Conservation (phyloP, 2,888 invertebrate genomes). For the Microchrysa polita region DNA sequence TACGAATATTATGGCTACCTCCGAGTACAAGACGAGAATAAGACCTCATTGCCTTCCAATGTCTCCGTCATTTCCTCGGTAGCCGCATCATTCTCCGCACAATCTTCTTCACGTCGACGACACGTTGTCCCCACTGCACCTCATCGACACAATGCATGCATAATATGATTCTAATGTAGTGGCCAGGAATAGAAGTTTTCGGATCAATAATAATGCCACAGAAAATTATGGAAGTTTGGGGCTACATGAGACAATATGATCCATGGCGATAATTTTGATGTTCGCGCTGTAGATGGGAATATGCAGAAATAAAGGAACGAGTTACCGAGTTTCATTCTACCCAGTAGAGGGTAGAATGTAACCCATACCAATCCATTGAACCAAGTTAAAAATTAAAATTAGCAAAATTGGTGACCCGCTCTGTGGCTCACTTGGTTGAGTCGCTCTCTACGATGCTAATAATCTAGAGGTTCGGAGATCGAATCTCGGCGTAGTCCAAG, state of each 20-base stretch:
- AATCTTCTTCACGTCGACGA: no score
- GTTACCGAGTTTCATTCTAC: no score
- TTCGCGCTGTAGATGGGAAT: not conserved
- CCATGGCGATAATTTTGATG: constrained; percentile 7
- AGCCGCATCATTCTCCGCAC: not conserved
- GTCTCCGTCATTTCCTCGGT: constrained; percentile 28
- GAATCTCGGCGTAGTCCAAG: no score
- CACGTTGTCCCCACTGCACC: no score
- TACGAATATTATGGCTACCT: constrained; percentile 11
- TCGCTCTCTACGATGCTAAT: no score
- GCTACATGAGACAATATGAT: not conserved
- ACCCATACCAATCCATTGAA: no score
- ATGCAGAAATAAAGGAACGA: no score
- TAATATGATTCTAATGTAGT: constrained; percentile 49
- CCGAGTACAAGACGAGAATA: constrained; percentile 19
- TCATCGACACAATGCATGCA: constrained; percentile 45
- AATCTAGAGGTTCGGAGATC: no score
- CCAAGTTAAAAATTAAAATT: no score
- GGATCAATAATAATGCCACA: constrained; percentile 49
- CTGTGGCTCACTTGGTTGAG: no score
- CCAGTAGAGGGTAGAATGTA: no score
- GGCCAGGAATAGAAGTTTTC: constrained; percentile 48
- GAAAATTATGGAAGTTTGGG: constrained; percentile 39
- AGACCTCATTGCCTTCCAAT: constrained; percentile 16
- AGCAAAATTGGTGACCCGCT: no score